Evolutionary conservation across 2,113 vertebrate species (phyloP).

Genomic region (Ctenomys sociabilis): DNA sequence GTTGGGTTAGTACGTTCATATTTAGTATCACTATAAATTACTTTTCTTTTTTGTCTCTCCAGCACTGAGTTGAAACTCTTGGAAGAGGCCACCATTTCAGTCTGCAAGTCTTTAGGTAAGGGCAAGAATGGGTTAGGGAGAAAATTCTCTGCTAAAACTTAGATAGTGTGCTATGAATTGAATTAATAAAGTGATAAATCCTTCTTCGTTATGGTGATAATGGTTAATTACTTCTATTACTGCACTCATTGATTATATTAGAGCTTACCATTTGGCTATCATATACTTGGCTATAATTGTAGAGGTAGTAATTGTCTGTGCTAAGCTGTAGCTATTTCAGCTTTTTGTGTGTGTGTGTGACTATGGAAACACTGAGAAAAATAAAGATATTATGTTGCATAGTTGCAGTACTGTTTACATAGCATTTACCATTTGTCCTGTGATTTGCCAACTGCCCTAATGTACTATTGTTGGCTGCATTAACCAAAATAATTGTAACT

Average conservation of each 20-base stretch:
- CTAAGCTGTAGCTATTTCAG: neutral
- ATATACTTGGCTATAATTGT: neutral
- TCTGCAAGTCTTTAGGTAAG: slow-evolving; percentile 96
- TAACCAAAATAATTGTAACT: neutral
- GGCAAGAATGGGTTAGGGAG: neutral
- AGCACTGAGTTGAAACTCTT: slow-evolving; percentile 95
- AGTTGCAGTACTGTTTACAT: neutral
- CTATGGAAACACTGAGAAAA: slow-evolving; percentile 25
- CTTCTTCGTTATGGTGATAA: neutral
- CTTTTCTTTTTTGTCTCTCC: slow-evolving; percentile 64
- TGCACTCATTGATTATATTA: neutral
- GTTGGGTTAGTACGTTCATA: neutral
- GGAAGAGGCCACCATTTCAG: slow-evolving; percentile 94
- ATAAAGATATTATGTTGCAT: neutral
- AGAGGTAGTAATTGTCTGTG: neutral
- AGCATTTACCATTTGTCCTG: neutral
- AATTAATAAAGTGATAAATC: neutral
- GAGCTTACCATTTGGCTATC: neutral
- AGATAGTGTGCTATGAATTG: neutral
- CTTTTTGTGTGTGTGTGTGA: neutral
- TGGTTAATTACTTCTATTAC: neutral
- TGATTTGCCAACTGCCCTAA: neutral
- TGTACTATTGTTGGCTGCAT: neutral
- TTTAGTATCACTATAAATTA: slow-evolving; percentile 53
- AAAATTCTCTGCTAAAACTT: neutral